These are phyloP conservation scores for Leiothrix lutea DNA, from an alignment of 2,113 vertebrate species.

Conservation along the genomic window DNA sequence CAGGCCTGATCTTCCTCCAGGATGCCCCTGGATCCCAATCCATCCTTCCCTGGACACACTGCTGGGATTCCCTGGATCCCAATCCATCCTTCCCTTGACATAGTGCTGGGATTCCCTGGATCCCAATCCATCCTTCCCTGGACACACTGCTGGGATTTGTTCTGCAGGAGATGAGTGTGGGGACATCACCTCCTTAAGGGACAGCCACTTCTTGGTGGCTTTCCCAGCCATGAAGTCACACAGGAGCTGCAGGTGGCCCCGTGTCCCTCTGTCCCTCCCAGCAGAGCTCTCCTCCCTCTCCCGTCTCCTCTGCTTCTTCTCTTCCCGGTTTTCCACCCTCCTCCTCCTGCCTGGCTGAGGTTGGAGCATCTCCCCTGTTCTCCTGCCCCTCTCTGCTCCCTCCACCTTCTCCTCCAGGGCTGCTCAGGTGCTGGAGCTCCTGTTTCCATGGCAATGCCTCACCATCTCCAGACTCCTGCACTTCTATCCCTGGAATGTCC, in stretches of 20 bases:
- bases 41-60: not conserved
- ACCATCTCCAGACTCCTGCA: not conserved
- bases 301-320: not conserved
- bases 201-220: not conserved
- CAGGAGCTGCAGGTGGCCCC: not conserved
- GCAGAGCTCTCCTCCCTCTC: not conserved
- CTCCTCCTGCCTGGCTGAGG: not conserved
- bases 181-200: not conserved
- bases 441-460: slow-evolving; percentile 6
- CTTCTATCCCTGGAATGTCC: not conserved
- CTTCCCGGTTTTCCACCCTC: not conserved
- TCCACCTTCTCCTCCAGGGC: not conserved
- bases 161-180: not conserved
- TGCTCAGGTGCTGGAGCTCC: not conserved
- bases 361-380: not conserved
- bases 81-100: not conserved
- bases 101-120: not conserved
- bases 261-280: not conserved
- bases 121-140: not conserved
- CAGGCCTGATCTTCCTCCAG: not conserved
- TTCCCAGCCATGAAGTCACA: not conserved
- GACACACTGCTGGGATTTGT: fast-evolving
- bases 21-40: not conserved
- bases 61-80: not conserved
- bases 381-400: not conserved